Evolutionary conservation across 2,113 vertebrate species (phyloP), one percentile per base, ranked within the genome.

Genomic region (Ptychochromis oligacanthus): DNA sequence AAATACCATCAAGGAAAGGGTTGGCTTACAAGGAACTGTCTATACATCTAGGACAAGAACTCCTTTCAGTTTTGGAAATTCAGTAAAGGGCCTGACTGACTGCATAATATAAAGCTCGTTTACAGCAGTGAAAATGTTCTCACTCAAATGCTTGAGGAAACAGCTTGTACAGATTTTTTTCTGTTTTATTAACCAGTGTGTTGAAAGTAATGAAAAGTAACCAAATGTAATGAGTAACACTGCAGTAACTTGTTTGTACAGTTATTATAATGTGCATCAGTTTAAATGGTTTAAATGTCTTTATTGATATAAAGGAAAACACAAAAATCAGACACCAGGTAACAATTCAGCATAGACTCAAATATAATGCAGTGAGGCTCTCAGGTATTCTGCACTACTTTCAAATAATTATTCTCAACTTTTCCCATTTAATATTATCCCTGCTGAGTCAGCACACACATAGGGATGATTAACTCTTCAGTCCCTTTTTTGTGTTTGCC

Each of bases 141-240:
- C 0, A 49, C 22, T 49, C 40, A 2, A 22, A 28, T 18, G 26
- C 36, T 0, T 0, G 61, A 40, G 61, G 0, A 67, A 67, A 46
- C 38, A 40, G 36, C 38, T 26, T 22, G n/a, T 26, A 6, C 8
- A 0, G 3, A 67, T 14, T 26, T 22, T 65, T 38, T n/a, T n/a
- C 22, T 65, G n/a, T 14, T 20, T 2, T 49, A 12, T 49, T 70
- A 49, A 70, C 38, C 62, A 46, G 3, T 10, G 22, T 49, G 46
- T 70, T 40, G 38, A 67, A 46, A 67, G 62, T 43, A 38, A 24
- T 3, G 13, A 67, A 46, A 67, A 67, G 8, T 46, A 67, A 67
- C 38, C 38, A 6, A 22, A 46, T 26, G 38, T 67, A 0, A 65
- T 24, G 26, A 40, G n/a, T 24, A 0, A 43, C 20, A 5, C 36